Conservation (phyloP, 2,113 vertebrate genomes). For the Chrysemys picta region DNA sequence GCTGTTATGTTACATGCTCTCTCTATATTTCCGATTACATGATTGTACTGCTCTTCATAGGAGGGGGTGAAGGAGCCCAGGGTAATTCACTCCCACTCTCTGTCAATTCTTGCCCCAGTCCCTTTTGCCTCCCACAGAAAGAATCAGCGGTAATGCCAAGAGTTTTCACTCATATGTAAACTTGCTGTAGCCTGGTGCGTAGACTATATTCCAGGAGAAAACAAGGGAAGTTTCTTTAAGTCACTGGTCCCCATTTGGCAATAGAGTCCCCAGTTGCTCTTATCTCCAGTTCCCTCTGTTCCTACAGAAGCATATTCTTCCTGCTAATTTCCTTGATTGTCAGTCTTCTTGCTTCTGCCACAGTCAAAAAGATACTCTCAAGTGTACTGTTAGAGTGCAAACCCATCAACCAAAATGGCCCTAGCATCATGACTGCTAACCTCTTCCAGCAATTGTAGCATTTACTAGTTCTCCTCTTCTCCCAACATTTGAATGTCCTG, state of each 20-base stretch:
- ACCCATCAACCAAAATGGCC: background rate
- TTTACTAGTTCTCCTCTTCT: background rate
- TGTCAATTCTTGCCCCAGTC: background rate
- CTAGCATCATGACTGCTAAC: background rate
- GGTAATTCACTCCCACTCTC: constrained; percentile 23
- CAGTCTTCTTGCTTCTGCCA: background rate
- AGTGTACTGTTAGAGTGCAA: constrained; percentile 67
- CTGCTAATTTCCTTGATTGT: background rate
- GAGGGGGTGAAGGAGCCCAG: constrained; percentile 14
- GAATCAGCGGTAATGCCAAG: constrained; percentile 5
- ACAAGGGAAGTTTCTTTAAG: background rate
- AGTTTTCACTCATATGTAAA: background rate
- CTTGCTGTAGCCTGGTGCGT: background rate
- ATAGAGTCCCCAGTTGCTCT: background rate
- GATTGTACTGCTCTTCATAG: constrained; percentile 66
- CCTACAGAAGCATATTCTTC: constrained; percentile 15
- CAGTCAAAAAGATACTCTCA: constrained; percentile 81
- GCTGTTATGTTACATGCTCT: constrained; percentile 67
- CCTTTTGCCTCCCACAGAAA: constrained; percentile 1
- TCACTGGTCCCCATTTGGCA: background rate
- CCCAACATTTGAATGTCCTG: background rate
- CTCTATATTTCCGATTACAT: constrained; percentile 66
- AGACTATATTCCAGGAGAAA: background rate
- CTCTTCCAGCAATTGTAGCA: background rate
- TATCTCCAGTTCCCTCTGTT: constrained; percentile 31